Conservation (phyloP, 1,140 invertebrate species). For the Ditylenchus dipsaci region DNA sequence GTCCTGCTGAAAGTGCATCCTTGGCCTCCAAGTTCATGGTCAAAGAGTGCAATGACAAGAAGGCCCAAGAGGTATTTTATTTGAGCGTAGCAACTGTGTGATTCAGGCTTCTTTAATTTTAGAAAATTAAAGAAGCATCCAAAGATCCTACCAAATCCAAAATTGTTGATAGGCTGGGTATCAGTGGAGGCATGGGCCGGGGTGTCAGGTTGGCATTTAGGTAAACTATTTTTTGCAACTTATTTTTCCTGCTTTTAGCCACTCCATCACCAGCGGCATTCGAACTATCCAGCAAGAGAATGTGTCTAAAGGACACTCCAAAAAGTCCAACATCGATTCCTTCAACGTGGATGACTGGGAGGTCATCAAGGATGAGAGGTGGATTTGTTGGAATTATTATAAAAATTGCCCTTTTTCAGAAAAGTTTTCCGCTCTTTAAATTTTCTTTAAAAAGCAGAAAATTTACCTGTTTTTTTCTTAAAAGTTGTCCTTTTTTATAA, state of each 20-base stretch:
- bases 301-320: constrained; percentile 12
- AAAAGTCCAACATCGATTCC: constrained; percentile 28
- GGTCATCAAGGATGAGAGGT: constrained; percentile 43
- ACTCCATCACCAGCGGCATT: constrained; percentile 89
- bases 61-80: constrained; percentile 18
- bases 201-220: constrained; percentile 53
- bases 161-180: constrained; percentile 85
- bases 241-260: constrained; percentile 71
- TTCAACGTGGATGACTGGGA: constrained; percentile 47
- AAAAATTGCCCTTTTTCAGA: no score
- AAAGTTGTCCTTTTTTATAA: no score
- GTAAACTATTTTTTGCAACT: no score
- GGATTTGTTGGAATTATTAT: constrained; percentile 24
- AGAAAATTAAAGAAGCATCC: constrained; percentile 13
- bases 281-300: constrained; percentile 77
- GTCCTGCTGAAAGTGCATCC: background rate
- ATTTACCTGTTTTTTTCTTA: no score
- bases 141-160: constrained; percentile 78
- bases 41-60: constrained; percentile 31
- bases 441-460: no score
- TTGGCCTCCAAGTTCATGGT: constrained; percentile 45
- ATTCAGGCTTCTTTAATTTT: background rate
- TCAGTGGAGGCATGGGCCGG: constrained; percentile 68
- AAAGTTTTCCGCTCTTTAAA: no score
- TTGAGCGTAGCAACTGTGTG: background rate